These are phyloP conservation scores for Allygus modestus DNA, from an alignment of 2,888 invertebrate species.

Conservation along the genomic window DNA sequence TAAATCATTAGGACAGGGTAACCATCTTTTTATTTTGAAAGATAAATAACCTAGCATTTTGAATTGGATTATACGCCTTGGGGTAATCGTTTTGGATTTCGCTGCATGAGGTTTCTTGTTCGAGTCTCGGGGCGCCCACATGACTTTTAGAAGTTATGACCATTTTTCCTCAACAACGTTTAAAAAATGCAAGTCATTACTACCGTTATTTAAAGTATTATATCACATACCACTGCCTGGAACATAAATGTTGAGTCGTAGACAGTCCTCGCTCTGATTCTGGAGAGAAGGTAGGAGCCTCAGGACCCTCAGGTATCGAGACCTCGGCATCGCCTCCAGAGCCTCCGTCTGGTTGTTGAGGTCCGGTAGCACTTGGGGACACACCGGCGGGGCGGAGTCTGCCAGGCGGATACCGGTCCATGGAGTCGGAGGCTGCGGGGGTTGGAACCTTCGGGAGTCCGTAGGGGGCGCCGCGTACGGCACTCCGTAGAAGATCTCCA, in stretches of 20 bases:
- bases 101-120: too few relatives aligned
- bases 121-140: too few relatives aligned
- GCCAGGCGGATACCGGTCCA: constrained; percentile 88
- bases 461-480: constrained; percentile 83
- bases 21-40: too few relatives aligned
- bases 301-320: constrained; percentile 82
- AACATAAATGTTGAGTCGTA: constrained; percentile 92
- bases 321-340: constrained; percentile 84
- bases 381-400: constrained; percentile 86
- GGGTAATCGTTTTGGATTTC: too few relatives aligned
- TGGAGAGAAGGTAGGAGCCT: constrained; percentile 84
- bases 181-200: too few relatives aligned
- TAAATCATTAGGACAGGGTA: too few relatives aligned
- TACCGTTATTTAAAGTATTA: too few relatives aligned
- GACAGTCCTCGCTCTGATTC: constrained; percentile 94
- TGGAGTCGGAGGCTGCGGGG: constrained; percentile 70
- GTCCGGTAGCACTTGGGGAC: constrained; percentile 84
- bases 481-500: constrained; percentile 90
- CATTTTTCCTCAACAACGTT: too few relatives aligned
- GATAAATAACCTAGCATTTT: too few relatives aligned
- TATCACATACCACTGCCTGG: constrained; percentile 87
- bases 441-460: constrained; percentile 53
- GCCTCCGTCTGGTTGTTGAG: constrained; percentile 81
- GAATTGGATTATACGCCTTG: too few relatives aligned
- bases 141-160: too few relatives aligned